phyloP scores from a whole-genome alignment of 2,888 invertebrate species.

The Polyommatus icarus region DNA sequence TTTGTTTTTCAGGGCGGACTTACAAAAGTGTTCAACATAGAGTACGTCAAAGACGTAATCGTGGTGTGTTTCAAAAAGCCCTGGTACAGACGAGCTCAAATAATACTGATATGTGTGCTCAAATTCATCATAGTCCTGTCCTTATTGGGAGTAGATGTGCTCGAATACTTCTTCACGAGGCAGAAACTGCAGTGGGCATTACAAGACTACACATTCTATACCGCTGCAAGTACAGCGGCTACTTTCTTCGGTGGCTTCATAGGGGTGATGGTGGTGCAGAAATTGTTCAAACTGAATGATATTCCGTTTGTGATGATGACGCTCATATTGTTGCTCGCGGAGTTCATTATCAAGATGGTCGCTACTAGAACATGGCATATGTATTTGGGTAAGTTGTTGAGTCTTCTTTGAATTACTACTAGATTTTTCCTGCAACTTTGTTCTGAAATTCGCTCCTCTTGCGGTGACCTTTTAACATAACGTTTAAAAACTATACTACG shows the following conservation, averaged over 20 bases:
- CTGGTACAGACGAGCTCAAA: slow-evolving; percentile 64
- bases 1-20: slow-evolving; percentile 50
- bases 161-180: slow-evolving; percentile 81
- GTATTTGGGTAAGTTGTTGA: slow-evolving; percentile 60
- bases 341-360: slow-evolving; percentile 53
- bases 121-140: slow-evolving; percentile 54
- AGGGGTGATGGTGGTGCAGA: slow-evolving; percentile 53
- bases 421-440: too few species aligned
- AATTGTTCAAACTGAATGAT: slow-evolving; percentile 59
- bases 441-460: too few species aligned
- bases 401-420: too few species aligned
- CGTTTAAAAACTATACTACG: too few species aligned
- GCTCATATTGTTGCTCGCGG: slow-evolving; percentile 48
- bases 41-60: slow-evolving; percentile 67
- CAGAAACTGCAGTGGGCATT: slow-evolving; percentile 83
- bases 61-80: slow-evolving; percentile 68
- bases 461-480: too few species aligned
- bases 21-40: slow-evolving; percentile 54
- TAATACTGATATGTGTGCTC: slow-evolving; percentile 60
- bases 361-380: slow-evolving; percentile 56
- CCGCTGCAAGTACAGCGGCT: slow-evolving; percentile 67
- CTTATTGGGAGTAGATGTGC: slow-evolving; percentile 61
- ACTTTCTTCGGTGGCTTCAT: slow-evolving; percentile 74
- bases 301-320: slow-evolving; percentile 48
- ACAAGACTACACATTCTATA: slow-evolving; percentile 76